phyloP scores from a whole-genome alignment of 2,888 invertebrate species.

The Dromius quadrimaculatus region DNA sequence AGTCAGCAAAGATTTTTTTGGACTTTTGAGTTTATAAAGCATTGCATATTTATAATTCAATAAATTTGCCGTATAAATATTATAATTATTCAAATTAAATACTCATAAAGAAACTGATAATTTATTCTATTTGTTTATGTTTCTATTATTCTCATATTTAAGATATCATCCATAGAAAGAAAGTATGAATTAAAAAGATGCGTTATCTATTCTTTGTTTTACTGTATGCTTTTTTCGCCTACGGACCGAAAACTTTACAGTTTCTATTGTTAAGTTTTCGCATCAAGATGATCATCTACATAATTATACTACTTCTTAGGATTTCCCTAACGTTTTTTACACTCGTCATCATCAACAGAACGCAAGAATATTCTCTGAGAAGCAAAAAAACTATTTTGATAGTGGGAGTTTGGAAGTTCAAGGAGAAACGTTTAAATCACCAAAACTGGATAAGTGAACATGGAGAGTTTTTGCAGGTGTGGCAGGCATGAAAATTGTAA shows the following conservation, averaged over 20 bases:
- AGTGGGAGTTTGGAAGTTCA: not conserved
- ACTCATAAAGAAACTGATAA: too few species aligned
- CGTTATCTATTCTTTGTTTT: constrained; percentile 2
- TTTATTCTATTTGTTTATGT: too few species aligned
- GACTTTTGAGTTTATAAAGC: too few species aligned
- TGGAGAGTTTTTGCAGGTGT: not conserved
- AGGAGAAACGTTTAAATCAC: not conserved
- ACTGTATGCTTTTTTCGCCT: not conserved
- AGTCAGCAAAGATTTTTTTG: too few species aligned
- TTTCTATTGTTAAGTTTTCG: constrained; percentile 1
- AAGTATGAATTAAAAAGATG: not conserved
- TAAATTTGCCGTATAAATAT: too few species aligned
- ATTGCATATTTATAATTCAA: too few species aligned
- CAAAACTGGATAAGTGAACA: not conserved
- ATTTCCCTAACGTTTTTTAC: not conserved
- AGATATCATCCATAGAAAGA: too few species aligned
- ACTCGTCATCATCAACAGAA: not conserved
- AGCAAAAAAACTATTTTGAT: not conserved
- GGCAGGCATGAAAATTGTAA: not conserved
- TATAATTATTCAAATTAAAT: too few species aligned
- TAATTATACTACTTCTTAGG: constrained; percentile 2
- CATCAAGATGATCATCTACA: constrained; percentile 2
- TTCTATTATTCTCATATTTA: too few species aligned
- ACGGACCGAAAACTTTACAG: not conserved
- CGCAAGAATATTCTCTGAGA: not conserved